These are phyloP conservation scores for Drosophila mercatorum DNA, from an alignment of 2,888 invertebrate genomes.

Conservation along the genomic window DNA sequence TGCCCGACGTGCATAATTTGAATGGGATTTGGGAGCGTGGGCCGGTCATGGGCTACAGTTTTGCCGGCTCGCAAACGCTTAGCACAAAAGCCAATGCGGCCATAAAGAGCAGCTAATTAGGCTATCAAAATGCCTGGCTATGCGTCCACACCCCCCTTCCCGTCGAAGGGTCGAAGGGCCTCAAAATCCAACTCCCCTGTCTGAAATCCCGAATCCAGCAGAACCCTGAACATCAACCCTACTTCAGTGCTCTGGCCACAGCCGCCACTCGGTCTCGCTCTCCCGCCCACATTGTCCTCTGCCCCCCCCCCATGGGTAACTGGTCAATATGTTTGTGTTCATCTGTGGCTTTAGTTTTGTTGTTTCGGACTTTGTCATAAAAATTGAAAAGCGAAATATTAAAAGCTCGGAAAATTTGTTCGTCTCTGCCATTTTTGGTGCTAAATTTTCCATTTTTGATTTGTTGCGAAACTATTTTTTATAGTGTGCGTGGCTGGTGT, in stretches of 20 bases:
- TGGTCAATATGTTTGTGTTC: constrained; percentile 48
- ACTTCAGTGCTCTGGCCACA: background rate
- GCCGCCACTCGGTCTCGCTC: background rate
- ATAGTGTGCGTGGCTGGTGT: constrained; percentile 8
- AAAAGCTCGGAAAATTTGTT: constrained; percentile 30
- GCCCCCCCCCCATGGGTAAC: constrained; percentile 3
- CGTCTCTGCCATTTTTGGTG: constrained; percentile 32
- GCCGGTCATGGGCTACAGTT: constrained; percentile 42
- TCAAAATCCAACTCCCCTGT: constrained; percentile 1
- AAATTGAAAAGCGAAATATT: constrained; percentile 37
- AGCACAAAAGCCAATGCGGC: constrained; percentile 70
- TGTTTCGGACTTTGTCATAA: constrained; percentile 54
- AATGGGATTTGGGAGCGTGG: constrained; percentile 41
- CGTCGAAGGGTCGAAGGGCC: constrained; percentile 40
- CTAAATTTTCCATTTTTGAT: constrained; percentile 57
- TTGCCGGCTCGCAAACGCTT: constrained; percentile 67
- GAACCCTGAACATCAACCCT: constrained; percentile 1
- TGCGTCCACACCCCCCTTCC: background rate
- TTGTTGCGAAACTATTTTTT: constrained; percentile 67
- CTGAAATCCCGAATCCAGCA: background rate
- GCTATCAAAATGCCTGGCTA: constrained; percentile 70
- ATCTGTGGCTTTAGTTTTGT: constrained; percentile 60
- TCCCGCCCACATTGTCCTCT: too few relatives aligned
- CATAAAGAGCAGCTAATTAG: constrained; percentile 76
- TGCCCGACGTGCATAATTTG: constrained; percentile 70